These are phyloP conservation scores for Podarcis cretensis DNA, from an alignment of 2,113 vertebrate genomes.

Conservation along the genomic window DNA sequence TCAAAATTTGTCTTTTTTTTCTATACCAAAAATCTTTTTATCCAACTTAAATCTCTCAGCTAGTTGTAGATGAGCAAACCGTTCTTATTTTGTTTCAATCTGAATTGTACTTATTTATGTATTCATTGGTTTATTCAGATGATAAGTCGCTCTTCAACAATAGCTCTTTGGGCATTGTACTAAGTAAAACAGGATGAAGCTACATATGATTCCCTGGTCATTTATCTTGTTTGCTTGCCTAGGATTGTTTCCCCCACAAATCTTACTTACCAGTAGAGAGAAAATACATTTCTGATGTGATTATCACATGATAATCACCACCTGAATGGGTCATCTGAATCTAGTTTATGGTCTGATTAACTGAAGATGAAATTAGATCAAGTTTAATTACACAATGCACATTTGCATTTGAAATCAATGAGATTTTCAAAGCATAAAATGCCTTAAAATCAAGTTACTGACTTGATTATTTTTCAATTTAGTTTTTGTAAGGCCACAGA, in stretches of 20 bases:
- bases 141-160: background rate
- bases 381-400: background rate
- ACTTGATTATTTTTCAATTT: background rate
- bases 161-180: background rate
- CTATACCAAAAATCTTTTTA: no score
- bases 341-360: background rate
- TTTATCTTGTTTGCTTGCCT: background rate
- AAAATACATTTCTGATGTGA: background rate
- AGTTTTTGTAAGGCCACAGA: background rate
- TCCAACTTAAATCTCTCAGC: no score
- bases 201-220: background rate
- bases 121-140: background rate
- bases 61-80: no score
- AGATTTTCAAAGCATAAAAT: background rate
- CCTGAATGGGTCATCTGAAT: background rate
- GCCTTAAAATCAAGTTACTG: background rate
- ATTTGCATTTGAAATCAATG: constrained; percentile 3
- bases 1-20: no score
- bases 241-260: background rate
- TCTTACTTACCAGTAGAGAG: background rate
- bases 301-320: background rate
- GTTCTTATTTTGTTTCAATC: no score
- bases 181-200: background rate
- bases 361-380: background rate
- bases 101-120: background rate